Evolutionary conservation across 1,140 invertebrate species (phyloP).

Genomic region (Globodera rostochiensis): DNA sequence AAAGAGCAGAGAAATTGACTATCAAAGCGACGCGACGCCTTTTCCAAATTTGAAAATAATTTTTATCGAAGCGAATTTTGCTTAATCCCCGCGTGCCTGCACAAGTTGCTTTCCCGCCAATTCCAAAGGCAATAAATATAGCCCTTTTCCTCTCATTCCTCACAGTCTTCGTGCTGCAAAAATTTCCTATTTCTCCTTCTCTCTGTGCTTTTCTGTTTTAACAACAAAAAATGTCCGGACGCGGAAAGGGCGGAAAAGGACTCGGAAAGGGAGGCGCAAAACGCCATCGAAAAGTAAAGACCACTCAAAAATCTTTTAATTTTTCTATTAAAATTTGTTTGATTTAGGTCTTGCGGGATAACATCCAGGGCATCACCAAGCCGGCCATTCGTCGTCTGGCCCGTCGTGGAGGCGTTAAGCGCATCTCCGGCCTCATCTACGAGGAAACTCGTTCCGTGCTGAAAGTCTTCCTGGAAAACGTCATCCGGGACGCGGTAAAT

Average conservation of each 20-base stretch:
- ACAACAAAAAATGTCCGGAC: constrained; percentile 64
- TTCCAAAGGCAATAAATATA: neutral
- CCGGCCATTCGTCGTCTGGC: constrained; percentile 74
- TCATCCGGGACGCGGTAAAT: constrained; percentile 19
- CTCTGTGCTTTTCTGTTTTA: neutral
- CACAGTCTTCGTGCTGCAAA: too few species aligned
- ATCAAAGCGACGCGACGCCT: too few species aligned
- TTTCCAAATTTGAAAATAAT: too few species aligned
- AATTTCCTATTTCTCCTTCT: neutral
- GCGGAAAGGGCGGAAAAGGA: constrained; percentile 75
- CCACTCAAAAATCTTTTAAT: constrained; percentile 74
- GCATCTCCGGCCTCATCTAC: constrained; percentile 77
- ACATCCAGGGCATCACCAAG: constrained; percentile 74
- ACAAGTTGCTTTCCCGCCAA: too few species aligned
- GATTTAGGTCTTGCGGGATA: constrained; percentile 71
- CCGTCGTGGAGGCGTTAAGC: constrained; percentile 77
- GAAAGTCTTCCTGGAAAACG: constrained; percentile 42
- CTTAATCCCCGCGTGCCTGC: too few species aligned
- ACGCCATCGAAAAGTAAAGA: constrained; percentile 72
- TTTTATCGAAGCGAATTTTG: too few species aligned
- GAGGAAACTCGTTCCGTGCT: constrained; percentile 67
- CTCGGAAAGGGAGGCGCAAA: constrained; percentile 75
- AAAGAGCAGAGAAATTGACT: too few species aligned
- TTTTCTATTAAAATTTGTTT: neutral
- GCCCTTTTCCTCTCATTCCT: neutral